Percentiles rank a stretch among this genome's conserved stretches.
phyloP scores from a whole-genome alignment of 2,113 vertebrate species.

The Plectropomus leopardus region DNA sequence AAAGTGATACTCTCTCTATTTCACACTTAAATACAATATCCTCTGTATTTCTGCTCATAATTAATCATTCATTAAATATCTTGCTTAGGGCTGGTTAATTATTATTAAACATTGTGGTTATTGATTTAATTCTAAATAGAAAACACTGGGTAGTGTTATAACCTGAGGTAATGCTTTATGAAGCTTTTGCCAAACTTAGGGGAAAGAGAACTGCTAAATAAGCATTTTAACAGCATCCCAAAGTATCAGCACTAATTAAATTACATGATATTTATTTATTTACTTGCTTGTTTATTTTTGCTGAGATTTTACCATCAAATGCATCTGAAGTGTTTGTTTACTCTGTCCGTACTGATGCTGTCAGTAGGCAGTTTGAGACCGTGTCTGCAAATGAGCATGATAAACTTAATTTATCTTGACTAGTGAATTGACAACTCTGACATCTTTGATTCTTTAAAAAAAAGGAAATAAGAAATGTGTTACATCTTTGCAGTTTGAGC shows the following conservation, averaged over 20 bases:
- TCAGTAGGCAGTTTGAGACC: not conserved
- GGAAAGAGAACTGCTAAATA: slow-evolving; percentile 57
- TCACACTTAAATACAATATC: slow-evolving; percentile 17
- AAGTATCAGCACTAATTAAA: slow-evolving; percentile 57
- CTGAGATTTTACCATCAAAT: slow-evolving; percentile 8
- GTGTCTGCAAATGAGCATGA: not conserved
- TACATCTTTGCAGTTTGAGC: not conserved
- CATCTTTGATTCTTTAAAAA: slow-evolving; percentile 6
- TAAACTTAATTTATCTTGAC: not conserved
- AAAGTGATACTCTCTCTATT: not conserved
- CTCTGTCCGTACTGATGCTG: not conserved
- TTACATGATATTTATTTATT: slow-evolving; percentile 47
- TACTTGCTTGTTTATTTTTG: slow-evolving; percentile 18
- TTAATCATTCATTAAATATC: slow-evolving; percentile 56
- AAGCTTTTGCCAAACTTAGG: slow-evolving; percentile 52
- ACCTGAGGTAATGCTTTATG: slow-evolving; percentile 49
- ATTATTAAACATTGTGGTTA: slow-evolving; percentile 48
- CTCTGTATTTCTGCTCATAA: slow-evolving; percentile 16
- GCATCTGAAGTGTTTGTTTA: not conserved
- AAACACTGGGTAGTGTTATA: slow-evolving; percentile 32
- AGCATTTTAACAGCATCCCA: slow-evolving; percentile 46
- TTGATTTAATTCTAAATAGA: slow-evolving; percentile 51
- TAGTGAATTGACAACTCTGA: not conserved
- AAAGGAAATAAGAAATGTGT: not conserved
- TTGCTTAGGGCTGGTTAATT: slow-evolving; percentile 48